Conservation (phyloP, 2,888 invertebrate species). For the Pterobdella sp. region DNA sequence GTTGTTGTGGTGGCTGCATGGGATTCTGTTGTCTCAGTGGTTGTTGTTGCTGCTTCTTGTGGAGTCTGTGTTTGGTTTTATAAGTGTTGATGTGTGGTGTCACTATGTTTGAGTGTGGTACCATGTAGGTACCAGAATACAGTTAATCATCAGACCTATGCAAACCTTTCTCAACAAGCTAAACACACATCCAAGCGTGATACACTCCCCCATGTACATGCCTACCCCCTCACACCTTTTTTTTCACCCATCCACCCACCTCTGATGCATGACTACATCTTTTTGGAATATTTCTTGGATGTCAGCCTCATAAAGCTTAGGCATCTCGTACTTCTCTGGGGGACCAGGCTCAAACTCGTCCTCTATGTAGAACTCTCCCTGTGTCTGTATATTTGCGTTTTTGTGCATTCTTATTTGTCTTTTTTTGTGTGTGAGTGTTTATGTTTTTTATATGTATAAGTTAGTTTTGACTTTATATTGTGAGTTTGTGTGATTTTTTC, state of each 20-base stretch:
- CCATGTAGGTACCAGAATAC: too few relatives aligned
- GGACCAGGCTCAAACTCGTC: slow-evolving; percentile 34
- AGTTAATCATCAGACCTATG: background rate
- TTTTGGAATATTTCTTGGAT: slow-evolving; percentile 44
- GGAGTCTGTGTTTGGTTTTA: too few relatives aligned
- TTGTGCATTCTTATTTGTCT: too few relatives aligned
- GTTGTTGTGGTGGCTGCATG: background rate
- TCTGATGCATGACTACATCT: slow-evolving; percentile 43
- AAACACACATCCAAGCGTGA: background rate
- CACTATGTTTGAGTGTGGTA: too few relatives aligned
- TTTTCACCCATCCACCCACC: slow-evolving; percentile 25
- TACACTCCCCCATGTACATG: background rate
- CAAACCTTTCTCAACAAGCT: background rate
- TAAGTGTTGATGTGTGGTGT: too few relatives aligned
- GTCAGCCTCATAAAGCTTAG: slow-evolving; percentile 44
- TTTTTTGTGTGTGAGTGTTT: too few relatives aligned
- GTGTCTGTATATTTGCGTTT: too few relatives aligned
- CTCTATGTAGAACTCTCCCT: slow-evolving; percentile 18
- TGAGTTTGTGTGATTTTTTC: too few relatives aligned
- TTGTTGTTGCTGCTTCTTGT: background rate
- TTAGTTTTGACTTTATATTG: too few relatives aligned
- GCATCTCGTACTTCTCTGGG: slow-evolving; percentile 32
- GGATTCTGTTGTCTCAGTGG: background rate
- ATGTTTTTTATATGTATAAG: too few relatives aligned
- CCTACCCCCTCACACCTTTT: slow-evolving; percentile 44